Conservation (phyloP, 2,888 invertebrate species). For the Zonitis immaculata region DNA sequence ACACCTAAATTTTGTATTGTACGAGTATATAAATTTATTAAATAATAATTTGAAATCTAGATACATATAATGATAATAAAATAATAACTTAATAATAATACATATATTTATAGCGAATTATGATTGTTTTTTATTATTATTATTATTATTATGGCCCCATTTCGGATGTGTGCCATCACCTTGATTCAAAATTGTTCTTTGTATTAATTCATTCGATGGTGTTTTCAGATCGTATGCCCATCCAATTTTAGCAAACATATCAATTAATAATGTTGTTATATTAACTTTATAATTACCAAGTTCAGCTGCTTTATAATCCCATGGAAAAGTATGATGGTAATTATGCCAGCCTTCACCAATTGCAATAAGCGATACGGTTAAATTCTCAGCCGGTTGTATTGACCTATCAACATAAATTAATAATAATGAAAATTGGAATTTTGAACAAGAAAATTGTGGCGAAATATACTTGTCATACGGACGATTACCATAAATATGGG, state of each 20-base stretch:
- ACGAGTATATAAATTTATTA: too few species aligned
- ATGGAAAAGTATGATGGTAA: conserved; percentile 79
- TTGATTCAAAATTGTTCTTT: conserved; percentile 56
- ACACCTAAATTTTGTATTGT: too few species aligned
- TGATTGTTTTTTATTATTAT: too few species aligned
- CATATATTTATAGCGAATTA: too few species aligned
- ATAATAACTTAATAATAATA: too few species aligned
- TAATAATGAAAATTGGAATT: too few species aligned
- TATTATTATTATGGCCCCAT: not conserved
- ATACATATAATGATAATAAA: too few species aligned
- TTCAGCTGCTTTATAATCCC: conserved; percentile 79
- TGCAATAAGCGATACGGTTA: conserved; percentile 60
- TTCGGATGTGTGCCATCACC: conserved; percentile 12
- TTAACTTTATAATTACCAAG: conserved; percentile 68
- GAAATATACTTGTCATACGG: conserved; percentile 72
- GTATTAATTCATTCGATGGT: conserved; percentile 63
- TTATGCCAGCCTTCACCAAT: conserved; percentile 81
- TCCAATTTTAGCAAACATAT: conserved; percentile 74
- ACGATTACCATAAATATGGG: conserved; percentile 73
- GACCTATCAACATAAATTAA: not conserved
- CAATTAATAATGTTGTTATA: conserved; percentile 70
- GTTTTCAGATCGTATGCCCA: conserved; percentile 83
- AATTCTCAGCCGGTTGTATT: conserved; percentile 59
- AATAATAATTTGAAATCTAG: too few species aligned
- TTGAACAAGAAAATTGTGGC: too few species aligned